Base-by-base conservation (phyloP, 2,797 vertebrate genomes). In the Adelosebastes latens region DNA sequence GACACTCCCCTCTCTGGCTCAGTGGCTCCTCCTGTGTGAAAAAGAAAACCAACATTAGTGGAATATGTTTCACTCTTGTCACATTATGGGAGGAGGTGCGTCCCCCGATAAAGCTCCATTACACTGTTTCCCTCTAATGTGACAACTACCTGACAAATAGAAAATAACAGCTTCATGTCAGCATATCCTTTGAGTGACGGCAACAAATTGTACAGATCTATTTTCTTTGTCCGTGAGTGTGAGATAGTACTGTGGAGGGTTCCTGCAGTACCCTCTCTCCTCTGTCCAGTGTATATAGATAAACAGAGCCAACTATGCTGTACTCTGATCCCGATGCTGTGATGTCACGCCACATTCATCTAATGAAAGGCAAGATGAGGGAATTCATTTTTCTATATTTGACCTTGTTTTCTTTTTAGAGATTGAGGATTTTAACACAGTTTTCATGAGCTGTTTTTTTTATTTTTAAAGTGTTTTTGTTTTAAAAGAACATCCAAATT, bases 191-290 rank as follows among this genome's bases (percentile, higher is more conserved):
- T 72, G 36, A 58, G 58, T 68, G 63, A 86, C 70, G 16, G 68
- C 60, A 78, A 85, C 75, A 87, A 78, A 89, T 61, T 87, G 55
- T 88, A 81, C 72, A 81, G 72, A 52, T 87, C 27, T 90, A 68
- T 86, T 81, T 73, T 84, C 72, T 63, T 61, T 79, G 72, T 66
- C 11, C 9, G n/a, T 58, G 71, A 67, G 75, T 79, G 59, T 58
- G 65, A 72, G 73, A 29, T 16, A 31, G 56, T 62, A 32, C 29
- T 72, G 72, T 56, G 67, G 56, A 31, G 59, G 25, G 58, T 14
- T 20, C 20, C 63, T 82, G 56, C 78, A 70, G 73, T 73, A 49
- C 68, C 49, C 18, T 80, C 25, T 56, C 31, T 46, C 27, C 52
- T 76, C 29, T 75, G 69, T 71, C 62, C n/a, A 1, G 14, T 80